These are phyloP conservation scores for Microchirus variegatus DNA, from an alignment of 2,797 vertebrate genomes.

Conservation along the genomic window DNA sequence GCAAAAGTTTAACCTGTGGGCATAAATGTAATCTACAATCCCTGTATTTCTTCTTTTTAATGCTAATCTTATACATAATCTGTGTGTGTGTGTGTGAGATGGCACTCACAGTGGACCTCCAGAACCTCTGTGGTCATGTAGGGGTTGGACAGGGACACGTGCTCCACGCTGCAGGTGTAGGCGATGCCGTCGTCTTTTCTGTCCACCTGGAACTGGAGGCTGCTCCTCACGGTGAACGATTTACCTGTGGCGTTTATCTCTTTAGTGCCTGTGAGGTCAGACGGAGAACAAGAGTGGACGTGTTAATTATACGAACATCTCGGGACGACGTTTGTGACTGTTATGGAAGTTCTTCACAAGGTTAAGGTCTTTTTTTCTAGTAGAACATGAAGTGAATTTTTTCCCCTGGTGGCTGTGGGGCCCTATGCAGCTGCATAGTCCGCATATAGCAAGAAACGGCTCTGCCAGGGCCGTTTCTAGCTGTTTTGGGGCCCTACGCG, in stretches of 20 bases:
- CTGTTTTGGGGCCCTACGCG: no score
- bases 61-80: slow-evolving; percentile 59
- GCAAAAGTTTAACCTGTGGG: slow-evolving; percentile 65
- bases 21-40: slow-evolving; percentile 66
- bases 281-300: slow-evolving; percentile 8
- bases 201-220: slow-evolving; percentile 90
- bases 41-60: slow-evolving; percentile 61
- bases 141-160: slow-evolving; percentile 90
- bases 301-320: slow-evolving; percentile 7
- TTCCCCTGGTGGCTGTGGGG: no score
- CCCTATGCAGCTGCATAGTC: no score
- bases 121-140: slow-evolving; percentile 95
- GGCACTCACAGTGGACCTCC: slow-evolving; percentile 98
- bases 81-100: slow-evolving; percentile 28
- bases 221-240: slow-evolving; percentile 93
- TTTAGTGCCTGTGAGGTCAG: slow-evolving; percentile 81
- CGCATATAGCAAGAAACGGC: no score
- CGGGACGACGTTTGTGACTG: no score
- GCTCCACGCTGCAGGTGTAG: slow-evolving; percentile 95
- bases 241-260: slow-evolving; percentile 91
- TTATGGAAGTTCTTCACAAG: no score
- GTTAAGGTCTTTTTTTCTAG: no score
- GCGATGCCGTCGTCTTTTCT: slow-evolving; percentile 90
- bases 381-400: no score
- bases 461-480: no score